Evolutionary conservation across 1,140 invertebrate genomes (phyloP), one percentile per base, ranked within the genome.

Genomic region (Zeugodacus cucurbitae): DNA sequence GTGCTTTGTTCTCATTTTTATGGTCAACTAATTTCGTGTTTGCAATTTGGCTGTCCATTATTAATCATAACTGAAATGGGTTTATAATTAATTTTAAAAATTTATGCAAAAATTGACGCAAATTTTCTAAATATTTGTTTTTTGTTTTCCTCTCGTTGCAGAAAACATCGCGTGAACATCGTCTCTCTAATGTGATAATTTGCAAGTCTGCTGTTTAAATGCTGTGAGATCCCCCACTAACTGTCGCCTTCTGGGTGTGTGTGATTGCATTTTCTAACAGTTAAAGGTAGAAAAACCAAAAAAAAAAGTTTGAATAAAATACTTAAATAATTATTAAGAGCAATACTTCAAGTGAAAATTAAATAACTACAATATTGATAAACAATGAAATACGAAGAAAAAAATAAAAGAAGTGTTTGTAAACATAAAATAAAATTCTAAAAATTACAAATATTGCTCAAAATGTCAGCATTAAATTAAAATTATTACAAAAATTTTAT

Each of bases 1-100:
- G 3, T 37, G 34, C 59, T 87, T 87, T 87, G 59, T 44, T 29
- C 59, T 87, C 57, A 87, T 59, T 87, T 87, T 64, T 59, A 87
- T 62, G 74, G 41, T 48, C 48, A 48, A 82, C 10, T 82, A 82
- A 82, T 37, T 44, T 82, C 14, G 44, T 54, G 37, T 48, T 44
- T 26, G 10, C 26, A 85, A 48, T 85, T 85, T 32, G 5, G 10
- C 48, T 85, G n/a, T 54, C 17, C 48, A 85, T 85, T 54, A 54
- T 54, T 48, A 85, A 85, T 44, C 78, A 26, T 57, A 44, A 48
- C 20, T 78, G 20, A 85, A 41, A 44, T 48, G 11, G 32, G 48
- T 20, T 85, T 44, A 32, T 85, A 41, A 82, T 82, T 41, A 41
- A 82, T 82, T 82, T 29, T 82, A 82, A 41, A 86, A 86, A 86